These are phyloP conservation scores for Mustela nigripes DNA, from an alignment of 2,113 vertebrate species.

Conservation along the genomic window DNA sequence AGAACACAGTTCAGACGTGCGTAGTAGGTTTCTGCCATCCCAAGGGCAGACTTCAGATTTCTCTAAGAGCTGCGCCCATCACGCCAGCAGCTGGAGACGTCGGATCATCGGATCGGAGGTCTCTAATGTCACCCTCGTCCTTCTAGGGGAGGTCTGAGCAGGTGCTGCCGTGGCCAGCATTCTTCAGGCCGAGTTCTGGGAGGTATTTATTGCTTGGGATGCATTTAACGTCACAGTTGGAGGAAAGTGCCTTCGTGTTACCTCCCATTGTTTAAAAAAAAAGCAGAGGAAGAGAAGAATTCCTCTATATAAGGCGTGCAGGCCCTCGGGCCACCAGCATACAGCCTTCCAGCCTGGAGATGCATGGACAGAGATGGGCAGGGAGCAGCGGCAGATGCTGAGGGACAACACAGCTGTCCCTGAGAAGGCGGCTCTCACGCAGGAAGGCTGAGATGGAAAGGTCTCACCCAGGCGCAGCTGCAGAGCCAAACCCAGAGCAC, in stretches of 20 bases:
- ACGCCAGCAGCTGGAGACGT: background rate
- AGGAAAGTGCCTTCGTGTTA: background rate
- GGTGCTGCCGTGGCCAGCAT: background rate
- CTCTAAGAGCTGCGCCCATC: background rate
- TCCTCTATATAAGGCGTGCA: rapidly evolving
- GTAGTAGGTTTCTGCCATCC: background rate
- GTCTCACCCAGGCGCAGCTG: background rate
- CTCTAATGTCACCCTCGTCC: background rate
- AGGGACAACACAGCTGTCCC: rapidly evolving
- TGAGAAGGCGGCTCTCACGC: background rate
- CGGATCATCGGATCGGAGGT: background rate
- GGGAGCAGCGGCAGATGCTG: too few relatives aligned
- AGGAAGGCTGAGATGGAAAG: background rate
- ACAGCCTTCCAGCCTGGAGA: background rate
- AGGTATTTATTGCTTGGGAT: background rate
- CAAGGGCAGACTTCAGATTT: background rate
- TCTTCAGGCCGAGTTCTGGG: background rate
- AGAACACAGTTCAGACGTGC: background rate
- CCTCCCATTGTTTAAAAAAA: constrained; percentile 2
- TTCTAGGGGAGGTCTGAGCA: background rate
- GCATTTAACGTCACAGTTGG: constrained; percentile 49
- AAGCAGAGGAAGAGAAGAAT: too few relatives aligned
- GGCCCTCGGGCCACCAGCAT: background rate
- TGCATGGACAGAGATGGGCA: background rate
- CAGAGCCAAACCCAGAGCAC: too few relatives aligned